phyloP scores from a whole-genome alignment of 2,113 vertebrate species.

The Anhinga rufa region DNA sequence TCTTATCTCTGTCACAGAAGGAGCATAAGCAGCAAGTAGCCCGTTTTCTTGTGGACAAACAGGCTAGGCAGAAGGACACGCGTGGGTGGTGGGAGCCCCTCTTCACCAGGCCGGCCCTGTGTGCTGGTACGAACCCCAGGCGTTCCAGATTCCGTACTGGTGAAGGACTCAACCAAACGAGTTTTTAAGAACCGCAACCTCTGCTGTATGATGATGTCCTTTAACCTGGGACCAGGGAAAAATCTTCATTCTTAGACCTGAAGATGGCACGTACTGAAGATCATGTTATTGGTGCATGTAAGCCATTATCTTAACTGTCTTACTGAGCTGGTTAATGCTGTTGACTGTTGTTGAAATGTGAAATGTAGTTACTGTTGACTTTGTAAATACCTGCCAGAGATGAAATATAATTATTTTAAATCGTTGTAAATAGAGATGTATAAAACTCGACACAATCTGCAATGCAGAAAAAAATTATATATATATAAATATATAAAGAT shows the following conservation, averaged over 20 bases:
- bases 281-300: slow-evolving; percentile 82
- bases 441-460: slow-evolving; percentile 84
- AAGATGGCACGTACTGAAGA: slow-evolving; percentile 61
- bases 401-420: slow-evolving; percentile 93
- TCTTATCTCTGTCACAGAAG: slow-evolving; percentile 43
- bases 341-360: slow-evolving; percentile 84
- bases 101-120: background rate
- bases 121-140: slow-evolving; percentile 1
- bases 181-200: slow-evolving; percentile 31
- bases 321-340: slow-evolving; percentile 80
- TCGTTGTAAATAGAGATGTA: slow-evolving; percentile 96
- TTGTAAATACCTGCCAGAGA: slow-evolving; percentile 86
- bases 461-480: slow-evolving; percentile 76
- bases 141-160: slow-evolving; percentile 9
- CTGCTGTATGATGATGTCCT: slow-evolving; percentile 53
- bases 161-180: slow-evolving; percentile 40
- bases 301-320: slow-evolving; percentile 83
- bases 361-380: slow-evolving; percentile 88
- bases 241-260: slow-evolving; percentile 56
- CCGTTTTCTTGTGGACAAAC: background rate
- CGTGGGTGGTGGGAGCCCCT: background rate
- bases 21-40: slow-evolving; percentile 28
- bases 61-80: background rate
- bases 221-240: slow-evolving; percentile 59
- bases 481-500: slow-evolving; percentile 82